Conservation (phyloP, 2,113 vertebrate species). For the Chamaea fasciata region DNA sequence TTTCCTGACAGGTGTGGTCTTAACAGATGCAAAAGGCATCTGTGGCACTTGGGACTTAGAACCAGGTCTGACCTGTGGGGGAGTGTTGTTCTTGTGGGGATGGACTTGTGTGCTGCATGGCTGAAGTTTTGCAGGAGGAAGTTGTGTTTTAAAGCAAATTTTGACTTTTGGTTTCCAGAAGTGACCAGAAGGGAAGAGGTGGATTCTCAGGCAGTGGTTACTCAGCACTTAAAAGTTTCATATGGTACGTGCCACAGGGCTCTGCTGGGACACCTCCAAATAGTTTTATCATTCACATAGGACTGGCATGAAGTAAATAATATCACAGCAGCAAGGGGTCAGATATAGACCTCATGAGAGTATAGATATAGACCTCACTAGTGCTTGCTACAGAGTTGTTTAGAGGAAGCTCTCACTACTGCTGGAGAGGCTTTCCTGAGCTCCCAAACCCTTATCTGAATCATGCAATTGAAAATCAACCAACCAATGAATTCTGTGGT, state of each 20-base stretch:
- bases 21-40: background rate
- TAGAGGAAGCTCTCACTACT: background rate
- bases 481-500: rapidly evolving
- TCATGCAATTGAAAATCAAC: background rate
- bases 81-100: background rate
- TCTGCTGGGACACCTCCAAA: background rate
- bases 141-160: background rate
- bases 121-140: background rate
- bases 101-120: background rate
- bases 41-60: rapidly evolving
- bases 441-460: background rate
- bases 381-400: background rate
- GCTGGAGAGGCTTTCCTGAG: background rate
- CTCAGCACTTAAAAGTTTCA: background rate
- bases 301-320: background rate
- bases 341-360: background rate
- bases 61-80: background rate
- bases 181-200: background rate
- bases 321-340: background rate
- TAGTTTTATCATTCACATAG: background rate
- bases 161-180: background rate
- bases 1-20: background rate
- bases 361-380: background rate
- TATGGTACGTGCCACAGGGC: background rate
- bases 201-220: background rate